Conservation (phyloP, 2,113 vertebrate species). For the Clupea harengus region DNA sequence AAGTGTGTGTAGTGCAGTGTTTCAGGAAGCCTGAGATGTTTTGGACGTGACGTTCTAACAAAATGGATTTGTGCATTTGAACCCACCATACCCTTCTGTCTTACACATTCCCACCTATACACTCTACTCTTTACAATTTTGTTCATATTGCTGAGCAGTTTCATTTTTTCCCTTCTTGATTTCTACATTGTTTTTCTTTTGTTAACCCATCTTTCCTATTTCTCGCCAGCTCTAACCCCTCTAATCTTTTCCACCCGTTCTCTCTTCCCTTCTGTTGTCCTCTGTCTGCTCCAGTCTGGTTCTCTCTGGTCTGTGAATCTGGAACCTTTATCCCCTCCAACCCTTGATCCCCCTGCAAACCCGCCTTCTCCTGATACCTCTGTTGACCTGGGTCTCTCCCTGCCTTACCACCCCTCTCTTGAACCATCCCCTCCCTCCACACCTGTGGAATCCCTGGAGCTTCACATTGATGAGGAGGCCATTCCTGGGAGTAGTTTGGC, state of each 20-base stretch:
- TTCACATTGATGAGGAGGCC: slow-evolving; percentile 63
- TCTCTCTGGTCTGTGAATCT: slow-evolving; percentile 75
- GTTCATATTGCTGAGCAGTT: background rate
- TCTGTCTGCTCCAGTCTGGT: slow-evolving; percentile 73
- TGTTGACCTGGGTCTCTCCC: background rate
- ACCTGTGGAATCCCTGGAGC: slow-evolving; percentile 52
- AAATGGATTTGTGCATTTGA: background rate
- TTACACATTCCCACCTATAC: background rate
- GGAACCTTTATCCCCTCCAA: slow-evolving; percentile 52
- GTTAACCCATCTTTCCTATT: slow-evolving; percentile 29
- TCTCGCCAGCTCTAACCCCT: slow-evolving; percentile 50
- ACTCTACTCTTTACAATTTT: background rate
- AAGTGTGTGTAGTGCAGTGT: background rate
- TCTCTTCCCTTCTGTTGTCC: slow-evolving; percentile 17
- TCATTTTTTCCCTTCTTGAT: slow-evolving; percentile 31
- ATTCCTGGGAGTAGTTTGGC: slow-evolving; percentile 23
- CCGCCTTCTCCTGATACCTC: slow-evolving; percentile 23
- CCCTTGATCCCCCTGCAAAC: slow-evolving; percentile 40
- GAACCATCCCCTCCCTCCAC: slow-evolving; percentile 35
- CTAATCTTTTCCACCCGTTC: slow-evolving; percentile 54
- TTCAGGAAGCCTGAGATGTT: background rate
- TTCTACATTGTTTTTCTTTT: slow-evolving; percentile 53
- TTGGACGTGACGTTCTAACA: background rate
- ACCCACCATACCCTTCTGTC: background rate
- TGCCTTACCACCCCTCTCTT: slow-evolving; percentile 42